Evolutionary conservation across 2,797 vertebrate species (phyloP), one percentile per base, ranked within the genome.

Genomic region (Nyctalus aviator): DNA sequence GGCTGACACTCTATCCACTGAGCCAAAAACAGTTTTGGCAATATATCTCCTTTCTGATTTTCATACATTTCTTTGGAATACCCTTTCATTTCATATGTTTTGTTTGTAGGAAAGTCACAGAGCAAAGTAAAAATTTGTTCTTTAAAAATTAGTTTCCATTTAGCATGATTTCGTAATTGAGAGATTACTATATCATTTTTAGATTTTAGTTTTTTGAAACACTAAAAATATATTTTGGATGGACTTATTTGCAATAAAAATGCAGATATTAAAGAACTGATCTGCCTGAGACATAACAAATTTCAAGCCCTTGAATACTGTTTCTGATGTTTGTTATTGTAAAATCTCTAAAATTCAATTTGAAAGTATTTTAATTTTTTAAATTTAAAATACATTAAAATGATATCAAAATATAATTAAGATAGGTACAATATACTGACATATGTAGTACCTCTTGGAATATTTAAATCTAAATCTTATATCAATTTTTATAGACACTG

Each of bases 381-480:
- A 5, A 76, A 83, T 9, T 57, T 30, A 92, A 78, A 55, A 88
- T 62, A 8, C 27, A 71, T 92, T 87, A 71, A 71, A 87, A 84
- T 89, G 55, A 93, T 89, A 84, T 79, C 53, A 75, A 92, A 87
- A 48, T 71, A 69, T 15, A 86, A n/a, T 88, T 55, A 86, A 87
- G 84, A 53, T 21, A 69, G 41, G n/a, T 23, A 84, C 0, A 84
- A 35, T 90, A 79, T 75, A 71, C 25, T 90, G 57, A 92, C n/a
- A 75, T 50, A 37, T 25, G 25, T 69, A 62, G 17, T 90, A 88
- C 84, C n/a, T 55, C 44, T 48, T 44, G 57, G 44, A 73, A n/a
- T 90, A 96, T 90, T 94, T 91, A 86, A 91, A 79, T 91, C 81
- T 64, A 92, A 93, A 89, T 32, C 44, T 18, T 35, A 13, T 87